Conservation (phyloP, 2,888 invertebrate species). For the Heliconius charithonia region DNA sequence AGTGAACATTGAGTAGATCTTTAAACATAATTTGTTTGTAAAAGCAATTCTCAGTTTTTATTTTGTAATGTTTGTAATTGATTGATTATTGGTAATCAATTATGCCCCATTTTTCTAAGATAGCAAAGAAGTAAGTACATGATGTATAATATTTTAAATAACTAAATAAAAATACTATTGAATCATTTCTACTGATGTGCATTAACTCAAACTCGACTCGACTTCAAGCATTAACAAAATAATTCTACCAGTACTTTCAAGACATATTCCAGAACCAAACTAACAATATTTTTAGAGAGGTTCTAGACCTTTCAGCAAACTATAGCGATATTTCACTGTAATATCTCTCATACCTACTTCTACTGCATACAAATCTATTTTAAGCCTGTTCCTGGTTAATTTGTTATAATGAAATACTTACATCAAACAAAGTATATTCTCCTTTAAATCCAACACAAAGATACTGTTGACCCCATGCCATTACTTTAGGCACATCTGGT, state of each 20-base stretch:
- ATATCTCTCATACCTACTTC: neutral
- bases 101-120: neutral
- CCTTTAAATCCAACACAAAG: conserved; percentile 94
- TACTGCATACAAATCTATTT: neutral
- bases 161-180: no score
- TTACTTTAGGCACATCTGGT: conserved; percentile 90
- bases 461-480: conserved; percentile 93
- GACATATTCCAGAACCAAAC: no score
- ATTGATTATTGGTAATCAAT: neutral
- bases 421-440: conserved; percentile 90
- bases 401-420: conserved; percentile 65
- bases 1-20: neutral
- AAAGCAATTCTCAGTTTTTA: neutral
- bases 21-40: neutral
- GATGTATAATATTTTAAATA: neutral
- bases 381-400: neutral
- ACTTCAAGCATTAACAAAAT: no score
- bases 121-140: neutral
- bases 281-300: no score
- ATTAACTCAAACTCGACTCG: no score
- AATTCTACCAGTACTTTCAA: neutral
- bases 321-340: no score
- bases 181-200: neutral
- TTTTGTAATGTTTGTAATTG: neutral
- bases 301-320: no score